phyloP scores from a whole-genome alignment of 2,888 invertebrate species.

The Hydrotaea diabolus region DNA sequence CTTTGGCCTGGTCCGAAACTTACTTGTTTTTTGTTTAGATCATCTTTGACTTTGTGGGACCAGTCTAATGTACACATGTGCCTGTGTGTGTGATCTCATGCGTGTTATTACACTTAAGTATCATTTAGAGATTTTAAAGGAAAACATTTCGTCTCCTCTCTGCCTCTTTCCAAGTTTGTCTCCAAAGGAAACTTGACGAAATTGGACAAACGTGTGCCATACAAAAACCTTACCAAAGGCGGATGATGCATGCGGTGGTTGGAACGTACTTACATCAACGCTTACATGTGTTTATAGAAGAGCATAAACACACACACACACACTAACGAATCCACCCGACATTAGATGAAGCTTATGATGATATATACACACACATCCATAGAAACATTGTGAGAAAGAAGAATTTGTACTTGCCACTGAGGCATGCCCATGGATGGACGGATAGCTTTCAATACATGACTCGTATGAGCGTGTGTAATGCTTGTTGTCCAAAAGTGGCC shows the following conservation, averaged over 20 bases:
- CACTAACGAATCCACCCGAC: no score
- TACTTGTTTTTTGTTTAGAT: no score
- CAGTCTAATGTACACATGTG: not conserved
- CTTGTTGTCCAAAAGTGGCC: conserved; percentile 15
- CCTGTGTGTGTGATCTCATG: not conserved
- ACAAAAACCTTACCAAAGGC: not conserved
- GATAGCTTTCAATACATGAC: not conserved
- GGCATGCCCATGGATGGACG: not conserved
- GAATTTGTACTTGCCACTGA: not conserved
- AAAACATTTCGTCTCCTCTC: not conserved
- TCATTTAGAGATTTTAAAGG: conserved; percentile 6
- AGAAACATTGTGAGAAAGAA: not conserved
- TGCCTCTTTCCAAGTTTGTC: not conserved
- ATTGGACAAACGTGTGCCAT: not conserved
- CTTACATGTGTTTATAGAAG: not conserved
- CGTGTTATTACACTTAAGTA: not conserved
- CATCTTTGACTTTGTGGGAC: no score
- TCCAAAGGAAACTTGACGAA: not conserved
- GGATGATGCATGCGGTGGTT: not conserved
- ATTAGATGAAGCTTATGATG: not conserved
- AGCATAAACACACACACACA: not conserved
- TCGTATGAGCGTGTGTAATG: not conserved
- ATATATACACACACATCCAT: not conserved
- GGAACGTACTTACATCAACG: not conserved
- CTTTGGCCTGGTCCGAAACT: no score